phyloP scores from a whole-genome alignment of 2,113 vertebrate species.

The Nansenia antarctica region DNA sequence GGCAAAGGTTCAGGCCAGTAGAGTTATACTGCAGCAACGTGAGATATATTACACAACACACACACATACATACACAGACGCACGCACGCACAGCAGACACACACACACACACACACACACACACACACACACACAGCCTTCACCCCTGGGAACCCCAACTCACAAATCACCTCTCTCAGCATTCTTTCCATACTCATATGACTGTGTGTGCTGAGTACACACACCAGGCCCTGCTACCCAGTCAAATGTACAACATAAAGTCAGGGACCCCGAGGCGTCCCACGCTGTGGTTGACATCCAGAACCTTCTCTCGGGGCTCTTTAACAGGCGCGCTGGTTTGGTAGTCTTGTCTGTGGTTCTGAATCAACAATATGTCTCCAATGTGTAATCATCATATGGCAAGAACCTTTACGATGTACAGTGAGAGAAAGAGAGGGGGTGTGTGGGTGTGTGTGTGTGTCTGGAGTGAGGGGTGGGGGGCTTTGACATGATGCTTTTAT shows the following conservation, averaged over 20 bases:
- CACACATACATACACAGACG: too few relatives aligned
- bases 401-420: neutral
- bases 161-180: neutral
- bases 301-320: neutral
- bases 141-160: neutral
- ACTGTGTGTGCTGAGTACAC: neutral
- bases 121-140: too few relatives aligned
- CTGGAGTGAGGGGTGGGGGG: neutral
- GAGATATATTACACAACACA: neutral
- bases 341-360: constrained; percentile 2
- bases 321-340: neutral
- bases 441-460: neutral
- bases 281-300: neutral
- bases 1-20: constrained; percentile 5
- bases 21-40: constrained; percentile 27
- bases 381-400: neutral
- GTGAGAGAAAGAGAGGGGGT: neutral
- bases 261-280: neutral
- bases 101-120: too few relatives aligned
- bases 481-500: constrained; percentile 6
- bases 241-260: constrained; percentile 5
- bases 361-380: constrained; percentile 15
- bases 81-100: too few relatives aligned
- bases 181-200: neutral
- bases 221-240: neutral